A percentile compares a stretch with the other conserved stretches of the same genome.
phyloP scores from a whole-genome alignment of 1,140 invertebrate genomes.

The Coenobita brevimanus region DNA sequence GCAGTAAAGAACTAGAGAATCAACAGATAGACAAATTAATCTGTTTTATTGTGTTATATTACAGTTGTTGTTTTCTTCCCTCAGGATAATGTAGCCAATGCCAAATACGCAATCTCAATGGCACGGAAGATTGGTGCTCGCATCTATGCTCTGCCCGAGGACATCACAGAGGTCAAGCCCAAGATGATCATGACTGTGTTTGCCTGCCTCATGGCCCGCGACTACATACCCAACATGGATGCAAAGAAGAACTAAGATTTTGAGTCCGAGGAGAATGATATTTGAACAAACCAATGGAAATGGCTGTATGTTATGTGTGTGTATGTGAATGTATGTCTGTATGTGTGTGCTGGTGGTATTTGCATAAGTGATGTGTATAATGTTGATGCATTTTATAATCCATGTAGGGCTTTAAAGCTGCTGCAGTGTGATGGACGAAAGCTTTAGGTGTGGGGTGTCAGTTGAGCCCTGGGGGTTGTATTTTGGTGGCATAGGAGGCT shows the following conservation, averaged over 20 bases:
- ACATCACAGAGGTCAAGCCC: slow-evolving; percentile 97
- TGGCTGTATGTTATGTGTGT: too few species aligned
- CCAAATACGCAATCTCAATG: slow-evolving; percentile 99
- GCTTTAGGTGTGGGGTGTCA: too few species aligned
- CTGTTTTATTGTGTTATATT: slow-evolving; percentile 10
- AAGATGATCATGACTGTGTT: slow-evolving; percentile 99
- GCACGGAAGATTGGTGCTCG: slow-evolving; percentile 96
- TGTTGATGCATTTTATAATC: too few species aligned
- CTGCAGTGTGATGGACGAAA: too few species aligned
- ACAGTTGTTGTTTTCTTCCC: slow-evolving; percentile 72
- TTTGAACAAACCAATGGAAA: too few species aligned
- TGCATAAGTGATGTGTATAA: too few species aligned
- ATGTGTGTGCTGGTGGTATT: too few species aligned
- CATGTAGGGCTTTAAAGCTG: too few species aligned
- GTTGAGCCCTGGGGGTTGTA: too few species aligned
- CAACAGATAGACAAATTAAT: neutral
- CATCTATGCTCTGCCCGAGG: slow-evolving; percentile 98
- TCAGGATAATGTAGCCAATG: slow-evolving; percentile 95
- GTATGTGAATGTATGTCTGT: too few species aligned
- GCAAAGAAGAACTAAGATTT: slow-evolving; percentile 68
- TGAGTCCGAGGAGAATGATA: too few species aligned
- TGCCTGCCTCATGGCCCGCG: slow-evolving; percentile 97
- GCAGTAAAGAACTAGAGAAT: neutral
- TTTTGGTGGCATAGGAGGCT: too few species aligned
- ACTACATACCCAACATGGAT: slow-evolving; percentile 93